Percentiles rank a stretch among this genome's conserved stretches.
Conservation (phyloP, 1,140 invertebrate species). For the Scaptodrosophila lebanonensis region DNA sequence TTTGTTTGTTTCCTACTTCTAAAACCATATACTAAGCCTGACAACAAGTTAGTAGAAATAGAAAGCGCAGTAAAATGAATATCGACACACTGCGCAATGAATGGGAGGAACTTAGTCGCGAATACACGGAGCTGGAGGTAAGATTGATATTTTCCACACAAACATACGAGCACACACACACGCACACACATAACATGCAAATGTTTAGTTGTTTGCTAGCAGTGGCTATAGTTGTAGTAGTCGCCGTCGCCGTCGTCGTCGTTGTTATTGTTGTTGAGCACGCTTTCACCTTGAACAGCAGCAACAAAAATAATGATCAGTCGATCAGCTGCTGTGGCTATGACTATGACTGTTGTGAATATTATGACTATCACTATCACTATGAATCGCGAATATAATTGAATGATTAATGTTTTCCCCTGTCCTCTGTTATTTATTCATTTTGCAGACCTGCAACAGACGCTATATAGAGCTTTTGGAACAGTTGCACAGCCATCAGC, state of each 20-base stretch:
- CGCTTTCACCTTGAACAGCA: slow-evolving; percentile 45
- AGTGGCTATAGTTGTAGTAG: no score
- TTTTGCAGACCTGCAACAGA: slow-evolving; percentile 82
- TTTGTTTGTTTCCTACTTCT: no score
- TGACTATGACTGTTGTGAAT: no score
- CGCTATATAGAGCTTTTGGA: slow-evolving; percentile 90
- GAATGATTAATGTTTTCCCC: no score
- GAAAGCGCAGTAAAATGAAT: slow-evolving; percentile 41
- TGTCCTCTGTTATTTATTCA: not conserved
- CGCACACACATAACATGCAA: slow-evolving; percentile 1
- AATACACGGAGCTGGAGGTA: slow-evolving; percentile 82
- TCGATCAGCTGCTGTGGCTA: no score
- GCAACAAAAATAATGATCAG: no score
- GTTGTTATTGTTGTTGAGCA: slow-evolving; percentile 1
- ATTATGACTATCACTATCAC: no score
- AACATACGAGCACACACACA: no score
- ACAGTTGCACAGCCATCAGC: slow-evolving; percentile 88
- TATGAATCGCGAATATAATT: no score
- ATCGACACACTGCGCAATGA: slow-evolving; percentile 78
- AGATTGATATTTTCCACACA: slow-evolving; percentile 34
- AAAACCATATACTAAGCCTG: no score
- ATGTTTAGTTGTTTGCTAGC: not conserved
- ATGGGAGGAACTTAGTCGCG: slow-evolving; percentile 83
- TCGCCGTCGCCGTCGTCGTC: not conserved
- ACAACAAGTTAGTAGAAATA: slow-evolving; percentile 8